These are phyloP conservation scores for Mimumesa dahlbomi DNA, from an alignment of 2,888 invertebrate species.

Conservation along the genomic window DNA sequence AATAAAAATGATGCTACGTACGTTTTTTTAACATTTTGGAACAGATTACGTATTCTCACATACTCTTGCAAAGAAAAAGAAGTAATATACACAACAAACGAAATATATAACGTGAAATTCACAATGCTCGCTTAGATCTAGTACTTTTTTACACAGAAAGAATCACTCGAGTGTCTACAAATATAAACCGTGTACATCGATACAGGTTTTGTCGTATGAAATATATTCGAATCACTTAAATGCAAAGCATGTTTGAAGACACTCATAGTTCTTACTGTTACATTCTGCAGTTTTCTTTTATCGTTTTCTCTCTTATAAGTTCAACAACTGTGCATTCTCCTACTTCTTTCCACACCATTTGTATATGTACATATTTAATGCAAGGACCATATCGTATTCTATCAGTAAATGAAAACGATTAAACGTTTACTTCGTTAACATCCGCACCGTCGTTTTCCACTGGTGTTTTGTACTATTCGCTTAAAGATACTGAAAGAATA, in stretches of 20 bases:
- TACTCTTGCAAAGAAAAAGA: slow-evolving; percentile 22
- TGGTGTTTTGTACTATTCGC: slow-evolving; percentile 62
- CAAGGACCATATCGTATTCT: slow-evolving; percentile 54
- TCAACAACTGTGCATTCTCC: slow-evolving; percentile 55
- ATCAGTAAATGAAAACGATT: slow-evolving; percentile 63
- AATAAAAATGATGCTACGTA: slow-evolving; percentile 15
- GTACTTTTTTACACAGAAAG: slow-evolving; percentile 36
- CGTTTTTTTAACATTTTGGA: slow-evolving; percentile 17
- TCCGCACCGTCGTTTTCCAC: slow-evolving; percentile 16
- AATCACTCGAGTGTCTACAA: slow-evolving; percentile 45
- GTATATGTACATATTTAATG: slow-evolving; percentile 47
- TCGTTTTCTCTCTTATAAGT: slow-evolving; percentile 34
- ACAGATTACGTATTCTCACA: slow-evolving; percentile 12
- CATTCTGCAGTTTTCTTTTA: slow-evolving; percentile 33
- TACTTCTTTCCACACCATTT: slow-evolving; percentile 35
- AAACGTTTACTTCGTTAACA: slow-evolving; percentile 31
- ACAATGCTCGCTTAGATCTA: slow-evolving; percentile 38
- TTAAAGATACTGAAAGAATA: slow-evolving; percentile 65
- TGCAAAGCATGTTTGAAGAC: slow-evolving; percentile 46
- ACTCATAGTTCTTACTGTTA: slow-evolving; percentile 38
- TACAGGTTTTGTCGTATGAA: slow-evolving; percentile 30
- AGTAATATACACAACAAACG: slow-evolving; percentile 25
- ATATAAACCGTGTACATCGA: slow-evolving; percentile 49
- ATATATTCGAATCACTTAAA: slow-evolving; percentile 46
- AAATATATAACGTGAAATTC: slow-evolving; percentile 37